Base-by-base conservation (phyloP, 2,888 invertebrate species). In the Meta bourneti region DNA sequence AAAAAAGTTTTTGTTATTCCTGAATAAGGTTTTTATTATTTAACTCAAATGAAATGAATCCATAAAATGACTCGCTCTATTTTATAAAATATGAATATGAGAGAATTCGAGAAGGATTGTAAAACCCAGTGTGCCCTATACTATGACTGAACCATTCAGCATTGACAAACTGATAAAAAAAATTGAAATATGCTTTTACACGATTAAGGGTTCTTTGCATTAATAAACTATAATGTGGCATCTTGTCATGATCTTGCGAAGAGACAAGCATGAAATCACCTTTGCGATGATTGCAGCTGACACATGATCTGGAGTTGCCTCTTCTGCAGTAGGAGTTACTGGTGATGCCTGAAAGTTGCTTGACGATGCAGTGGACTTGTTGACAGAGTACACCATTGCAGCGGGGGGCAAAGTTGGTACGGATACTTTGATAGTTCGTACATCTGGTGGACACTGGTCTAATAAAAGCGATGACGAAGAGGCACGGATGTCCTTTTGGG, bases 241-340 rank as follows among this genome's bases (percentile, higher is more conserved):
- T 2, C 34, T 34, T 34, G 34, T 34, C 34, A 34, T 34, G 34
- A 34, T 34, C 34, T 6, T 61, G 11, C 61, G 61, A 61, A 61
- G 61, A 61, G 61, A 9, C 4, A 34, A 69, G 13, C 16, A 71
- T 4, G 34, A 51, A 75, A 4, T 9, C n/a, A 98, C 97, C 96
- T 98, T 98, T 4, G 98, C 98, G 97, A 98, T 97, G 85, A 98
- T 97, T 11, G 98, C 97, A 48, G 98, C 98, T 5, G 98, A 98
- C 16, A 97, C 97, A 94, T 93, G 93, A 34, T 93, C 93, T n/a
- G 93, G 93, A 11, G 92, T 92, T 6, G 52, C 7, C 49, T 91
- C 91, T 75, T 93, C 83, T 54, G 54, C 48, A 61, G 51, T 83
- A 5, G 61, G 61, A 16, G 61, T 61, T 13, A 77, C 13, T 13